phyloP scores from a whole-genome alignment of 2,888 invertebrate species.

The Drosophila buzzatii region DNA sequence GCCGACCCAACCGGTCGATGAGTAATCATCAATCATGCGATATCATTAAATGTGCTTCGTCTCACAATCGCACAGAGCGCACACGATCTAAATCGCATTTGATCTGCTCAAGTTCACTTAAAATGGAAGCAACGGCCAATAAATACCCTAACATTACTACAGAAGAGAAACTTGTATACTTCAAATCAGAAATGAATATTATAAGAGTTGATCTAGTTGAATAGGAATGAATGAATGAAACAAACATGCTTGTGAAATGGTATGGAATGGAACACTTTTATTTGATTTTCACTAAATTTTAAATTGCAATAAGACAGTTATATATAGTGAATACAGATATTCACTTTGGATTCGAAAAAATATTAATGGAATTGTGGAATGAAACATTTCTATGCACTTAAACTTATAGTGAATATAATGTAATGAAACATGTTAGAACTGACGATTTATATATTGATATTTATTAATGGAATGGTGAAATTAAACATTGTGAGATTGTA shows the following conservation, averaged over 20 bases:
- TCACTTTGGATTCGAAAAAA: neutral
- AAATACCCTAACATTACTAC: constrained; percentile 21
- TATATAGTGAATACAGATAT: neutral
- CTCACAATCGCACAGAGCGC: constrained; percentile 62
- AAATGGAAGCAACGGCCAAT: constrained; percentile 2
- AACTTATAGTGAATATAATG: neutral
- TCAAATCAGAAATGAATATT: neutral
- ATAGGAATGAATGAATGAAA: neutral
- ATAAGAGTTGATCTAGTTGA: neutral
- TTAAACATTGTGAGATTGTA: neutral
- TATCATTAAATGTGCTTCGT: constrained; percentile 73
- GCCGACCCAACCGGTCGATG: constrained; percentile 72
- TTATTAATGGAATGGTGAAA: neutral
- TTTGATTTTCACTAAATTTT: neutral
- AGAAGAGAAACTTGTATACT: neutral
- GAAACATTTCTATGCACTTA: neutral
- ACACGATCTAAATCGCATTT: constrained; percentile 61
- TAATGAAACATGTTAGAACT: neutral
- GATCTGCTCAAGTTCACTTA: constrained; percentile 34
- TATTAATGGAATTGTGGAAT: neutral
- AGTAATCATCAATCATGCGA: constrained; percentile 81
- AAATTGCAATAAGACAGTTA: neutral
- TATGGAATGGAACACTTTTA: neutral
- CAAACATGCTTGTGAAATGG: neutral
- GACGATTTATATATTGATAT: too few relatives aligned